A percentile compares a stretch with the other conserved stretches of the same genome.
Evolutionary conservation across 2,888 invertebrate genomes (phyloP).

Genomic region (Lithosia quadra): DNA sequence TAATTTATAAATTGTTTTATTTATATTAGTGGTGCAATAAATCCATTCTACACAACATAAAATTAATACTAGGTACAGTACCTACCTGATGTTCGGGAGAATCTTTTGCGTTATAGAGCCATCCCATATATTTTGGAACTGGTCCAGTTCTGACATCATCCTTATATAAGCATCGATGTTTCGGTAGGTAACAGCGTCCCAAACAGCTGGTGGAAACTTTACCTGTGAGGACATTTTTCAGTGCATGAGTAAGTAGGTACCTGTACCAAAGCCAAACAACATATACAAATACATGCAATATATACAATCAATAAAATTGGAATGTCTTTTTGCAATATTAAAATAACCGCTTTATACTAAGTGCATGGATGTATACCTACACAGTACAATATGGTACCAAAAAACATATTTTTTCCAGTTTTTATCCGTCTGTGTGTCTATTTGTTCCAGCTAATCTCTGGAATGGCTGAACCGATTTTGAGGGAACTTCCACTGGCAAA

Average conservation of each 20-base stretch:
- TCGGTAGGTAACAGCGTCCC: constrained; percentile 79
- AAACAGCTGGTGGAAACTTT: constrained; percentile 73
- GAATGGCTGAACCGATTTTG: too few species aligned
- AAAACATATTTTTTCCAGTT: too few species aligned
- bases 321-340: too few species aligned
- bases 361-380: too few species aligned
- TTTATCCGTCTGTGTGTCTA: too few species aligned
- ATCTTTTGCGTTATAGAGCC: constrained; percentile 79
- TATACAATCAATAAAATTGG: too few species aligned
- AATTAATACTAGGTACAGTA: too few species aligned
- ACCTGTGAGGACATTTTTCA: constrained; percentile 40
- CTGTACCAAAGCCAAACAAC: background rate
- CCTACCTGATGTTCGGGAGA: constrained; percentile 79
- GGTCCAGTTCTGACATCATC: constrained; percentile 74
- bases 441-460: too few species aligned
- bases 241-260: background rate
- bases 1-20: background rate
- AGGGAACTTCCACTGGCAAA: too few species aligned
- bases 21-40: background rate
- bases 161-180: constrained; percentile 74
- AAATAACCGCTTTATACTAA: too few species aligned
- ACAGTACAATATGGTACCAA: too few species aligned
- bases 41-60: background rate
- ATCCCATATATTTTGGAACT: constrained; percentile 80
- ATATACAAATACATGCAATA: too few species aligned